A percentile compares a stretch with the other conserved stretches of the same genome.
These are phyloP conservation scores for Meliscaeva auricollis DNA, from an alignment of 2,888 invertebrate genomes.

Conservation along the genomic window DNA sequence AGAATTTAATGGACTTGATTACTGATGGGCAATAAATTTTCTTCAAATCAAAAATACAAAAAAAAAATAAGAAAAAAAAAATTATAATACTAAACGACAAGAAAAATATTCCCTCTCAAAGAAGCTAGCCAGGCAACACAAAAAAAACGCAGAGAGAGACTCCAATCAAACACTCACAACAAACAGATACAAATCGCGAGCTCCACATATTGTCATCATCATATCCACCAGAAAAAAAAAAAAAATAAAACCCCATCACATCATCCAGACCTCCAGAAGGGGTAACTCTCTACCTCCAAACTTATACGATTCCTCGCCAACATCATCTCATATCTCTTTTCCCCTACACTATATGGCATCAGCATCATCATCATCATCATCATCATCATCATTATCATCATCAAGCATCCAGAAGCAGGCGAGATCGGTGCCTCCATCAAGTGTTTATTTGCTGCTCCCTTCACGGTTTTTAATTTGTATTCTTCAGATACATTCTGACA, in stretches of 20 bases:
- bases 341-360: not conserved
- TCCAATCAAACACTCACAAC: slow-evolving; percentile 75
- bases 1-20: slow-evolving; percentile 79
- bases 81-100: slow-evolving; percentile 29
- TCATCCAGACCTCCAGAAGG: slow-evolving; percentile 19
- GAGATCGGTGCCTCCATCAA: slow-evolving; percentile 65
- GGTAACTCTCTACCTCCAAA: slow-evolving; percentile 12
- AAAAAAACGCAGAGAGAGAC: slow-evolving; percentile 56
- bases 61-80: slow-evolving; percentile 26
- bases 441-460: slow-evolving; percentile 71
- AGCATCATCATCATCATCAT: not conserved
- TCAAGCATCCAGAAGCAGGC: slow-evolving; percentile 24
- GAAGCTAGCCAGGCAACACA: slow-evolving; percentile 13
- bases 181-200: slow-evolving; percentile 76
- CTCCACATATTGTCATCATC: slow-evolving; percentile 76
- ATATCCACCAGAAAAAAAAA: slow-evolving; percentile 66
- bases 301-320: not conserved
- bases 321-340: not conserved
- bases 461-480: slow-evolving; percentile 73
- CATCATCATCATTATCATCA: slow-evolving; percentile 8
- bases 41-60: slow-evolving; percentile 74
- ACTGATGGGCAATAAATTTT: slow-evolving; percentile 78
- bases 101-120: slow-evolving; percentile 33
- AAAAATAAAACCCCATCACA: slow-evolving; percentile 30
- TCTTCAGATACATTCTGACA: slow-evolving; percentile 75